Base-by-base conservation (phyloP, 1,140 invertebrate genomes). In the Lepidurus packardi region DNA sequence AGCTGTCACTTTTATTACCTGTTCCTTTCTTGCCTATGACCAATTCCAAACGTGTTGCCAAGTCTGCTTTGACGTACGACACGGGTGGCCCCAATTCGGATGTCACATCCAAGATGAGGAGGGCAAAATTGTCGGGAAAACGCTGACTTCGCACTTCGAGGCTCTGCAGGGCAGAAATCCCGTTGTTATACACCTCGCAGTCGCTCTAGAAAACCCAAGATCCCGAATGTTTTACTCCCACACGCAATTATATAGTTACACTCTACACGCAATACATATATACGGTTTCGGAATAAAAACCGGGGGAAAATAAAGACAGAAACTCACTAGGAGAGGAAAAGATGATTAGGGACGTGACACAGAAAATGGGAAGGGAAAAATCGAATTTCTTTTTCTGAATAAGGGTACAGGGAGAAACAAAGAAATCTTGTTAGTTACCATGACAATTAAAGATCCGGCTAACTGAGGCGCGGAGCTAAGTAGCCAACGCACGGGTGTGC, bases 51-150 rank as follows among this genome's bases (percentile, higher is more conserved):
- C 47, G 43, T 43, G 44, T 78, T 25, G 79, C 79, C 21, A 42
- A 45, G 11, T 53, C n/a, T 9, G 77, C 9, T 77, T 80, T 80
- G 77, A 78, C 65, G 44, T 80, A 80, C 25, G 77, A 78, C 24
- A 78, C 79, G 43, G 79, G 79, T 16, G 79, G 79, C 25, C 77
- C 77, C 65, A 80, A 73, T 24, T 78, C 76, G 16, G 76, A 73
- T 42, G 79, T 80, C 43, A 78, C 79, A n/a, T 41, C 21, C 44
- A 80, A 53, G 5, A 80, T 77, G n/a, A 80, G 74, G 25, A 80
- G 43, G 24, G 76, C 24, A 44, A 80, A 78, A 21, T 16, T n/a
- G 43, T 79, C 78, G 10, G 79, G 79, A 11, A 80, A 45, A 41
- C 73, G 47, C 44, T 47, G 43, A 43, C 76, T 80, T 76, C 77